Evolutionary conservation across 2,888 invertebrate species (phyloP), one percentile per base, ranked within the genome.

Genomic region (Allacma fusca): DNA sequence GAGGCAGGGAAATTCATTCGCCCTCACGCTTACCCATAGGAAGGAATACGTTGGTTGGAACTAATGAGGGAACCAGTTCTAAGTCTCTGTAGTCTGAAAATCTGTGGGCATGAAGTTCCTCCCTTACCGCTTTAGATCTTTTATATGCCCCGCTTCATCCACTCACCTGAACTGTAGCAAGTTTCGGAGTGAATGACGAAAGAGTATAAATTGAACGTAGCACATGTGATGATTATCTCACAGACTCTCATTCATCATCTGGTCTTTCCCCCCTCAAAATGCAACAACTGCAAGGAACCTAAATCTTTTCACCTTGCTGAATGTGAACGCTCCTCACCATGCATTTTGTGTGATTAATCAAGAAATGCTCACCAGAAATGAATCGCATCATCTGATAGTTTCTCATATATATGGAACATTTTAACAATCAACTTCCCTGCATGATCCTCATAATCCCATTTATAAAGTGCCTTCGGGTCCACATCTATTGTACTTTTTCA

Each of bases 41-140:
- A n/a, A n/a, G n/a, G n/a, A n/a, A n/a, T n/a, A n/a, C n/a, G n/a
- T 67, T 34, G 74, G 44, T 28, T 65, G 65, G 64, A 79, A 76
- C 79, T 80, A 82, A 82, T 82, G 82, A 82, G 81, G 79, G 80
- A 82, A 82, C 82, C 82, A 81, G 82, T 82, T 82, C 80, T 81
- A n/a, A n/a, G n/a, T 69, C 28, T 65, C 68, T 74, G 67, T 23
- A 44, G 68, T n/a, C 57, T 65, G 24, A 62, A 62, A 67, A 75
- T 65, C 57, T 67, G 43, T n/a, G 50, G 21, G 50, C 71, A 50
- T 65, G 67, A 72, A 50, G 72, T 71, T 76, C 76, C 71, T 71
- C 67, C 68, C 71, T 64, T 50, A 23, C 23, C 44, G 26, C 57
- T 57, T 19, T 57, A 26, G 7, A 23, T 50, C 28, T 13, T 24